phyloP scores from a whole-genome alignment of 2,888 invertebrate species.

The Automeris io region DNA sequence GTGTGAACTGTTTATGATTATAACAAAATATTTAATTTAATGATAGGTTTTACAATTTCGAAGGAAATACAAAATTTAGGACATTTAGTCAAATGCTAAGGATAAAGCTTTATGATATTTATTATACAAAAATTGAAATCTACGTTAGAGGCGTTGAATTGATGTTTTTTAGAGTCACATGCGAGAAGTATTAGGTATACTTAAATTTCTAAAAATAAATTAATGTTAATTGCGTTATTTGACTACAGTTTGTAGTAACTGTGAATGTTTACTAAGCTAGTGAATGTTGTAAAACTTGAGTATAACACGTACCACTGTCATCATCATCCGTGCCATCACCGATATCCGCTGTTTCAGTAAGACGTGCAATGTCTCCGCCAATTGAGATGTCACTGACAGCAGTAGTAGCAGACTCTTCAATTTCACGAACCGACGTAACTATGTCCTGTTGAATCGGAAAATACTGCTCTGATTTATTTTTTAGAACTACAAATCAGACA shows the following conservation, averaged over 20 bases:
- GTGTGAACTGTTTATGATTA: background rate
- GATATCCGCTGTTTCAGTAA: constrained; percentile 83
- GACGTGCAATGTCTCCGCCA: constrained; percentile 83
- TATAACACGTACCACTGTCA: constrained; percentile 78
- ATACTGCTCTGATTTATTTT: constrained; percentile 18
- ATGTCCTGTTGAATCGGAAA: constrained; percentile 63
- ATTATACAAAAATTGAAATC: background rate
- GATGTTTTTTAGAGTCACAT: constrained; percentile 2
- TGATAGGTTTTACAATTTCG: background rate
- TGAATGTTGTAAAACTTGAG: too few relatives aligned
- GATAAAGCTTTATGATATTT: constrained; percentile 8
- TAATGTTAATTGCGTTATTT: background rate
- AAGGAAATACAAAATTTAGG: background rate
- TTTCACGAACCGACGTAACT: constrained; percentile 79
- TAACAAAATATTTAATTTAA: too few relatives aligned
- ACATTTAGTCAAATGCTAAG: constrained; percentile 10
- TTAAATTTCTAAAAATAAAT: background rate
- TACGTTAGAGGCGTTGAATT: background rate
- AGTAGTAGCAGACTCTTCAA: constrained; percentile 77
- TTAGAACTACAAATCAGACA: background rate
- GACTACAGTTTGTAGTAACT: constrained; percentile 12
- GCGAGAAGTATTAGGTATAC: background rate
- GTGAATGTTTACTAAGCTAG: constrained; percentile 2
- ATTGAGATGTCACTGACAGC: constrained; percentile 74
- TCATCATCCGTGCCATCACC: constrained; percentile 84